phyloP scores from a whole-genome alignment of 2,797 vertebrate species.

The Mastacembelus armatus region DNA sequence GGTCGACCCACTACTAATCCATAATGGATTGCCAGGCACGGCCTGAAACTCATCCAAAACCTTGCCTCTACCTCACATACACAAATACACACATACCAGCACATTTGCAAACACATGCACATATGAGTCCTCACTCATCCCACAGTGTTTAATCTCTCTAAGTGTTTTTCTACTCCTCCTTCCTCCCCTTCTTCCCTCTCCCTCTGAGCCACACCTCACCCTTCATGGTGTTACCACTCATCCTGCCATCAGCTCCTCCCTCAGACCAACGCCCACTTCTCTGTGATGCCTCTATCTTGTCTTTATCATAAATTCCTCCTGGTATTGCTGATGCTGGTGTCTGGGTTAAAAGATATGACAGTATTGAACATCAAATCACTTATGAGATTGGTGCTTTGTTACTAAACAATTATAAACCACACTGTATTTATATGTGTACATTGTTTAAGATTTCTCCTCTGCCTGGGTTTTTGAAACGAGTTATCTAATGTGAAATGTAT shows the following conservation, averaged over 20 bases:
- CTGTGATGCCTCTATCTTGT: constrained; percentile 39
- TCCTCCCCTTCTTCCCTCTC: constrained; percentile 22
- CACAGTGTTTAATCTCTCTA: constrained; percentile 75
- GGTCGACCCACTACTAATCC: constrained; percentile 63
- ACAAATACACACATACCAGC: constrained; percentile 26
- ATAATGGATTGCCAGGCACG: constrained; percentile 63
- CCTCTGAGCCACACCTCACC: constrained; percentile 25
- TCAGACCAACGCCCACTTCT: constrained; percentile 37
- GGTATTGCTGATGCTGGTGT: constrained; percentile 62
- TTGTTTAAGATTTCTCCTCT: background rate
- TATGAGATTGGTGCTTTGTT: constrained; percentile 41
- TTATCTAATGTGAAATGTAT: background rate
- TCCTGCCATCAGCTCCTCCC: constrained; percentile 54
- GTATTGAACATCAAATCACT: constrained; percentile 38
- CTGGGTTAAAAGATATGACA: constrained; percentile 40
- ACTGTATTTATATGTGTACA: background rate
- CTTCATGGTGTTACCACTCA: constrained; percentile 48
- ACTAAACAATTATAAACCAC: constrained; percentile 39
- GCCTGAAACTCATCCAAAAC: constrained; percentile 66
- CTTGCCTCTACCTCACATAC: constrained; percentile 18
- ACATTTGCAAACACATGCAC: constrained; percentile 63
- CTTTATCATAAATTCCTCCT: constrained; percentile 58
- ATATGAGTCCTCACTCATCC: constrained; percentile 62
- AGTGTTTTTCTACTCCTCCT: constrained; percentile 69
- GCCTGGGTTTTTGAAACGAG: background rate